These are phyloP conservation scores for Axea sp. DNA, from an alignment of 2,888 invertebrate species.

Conservation along the genomic window DNA sequence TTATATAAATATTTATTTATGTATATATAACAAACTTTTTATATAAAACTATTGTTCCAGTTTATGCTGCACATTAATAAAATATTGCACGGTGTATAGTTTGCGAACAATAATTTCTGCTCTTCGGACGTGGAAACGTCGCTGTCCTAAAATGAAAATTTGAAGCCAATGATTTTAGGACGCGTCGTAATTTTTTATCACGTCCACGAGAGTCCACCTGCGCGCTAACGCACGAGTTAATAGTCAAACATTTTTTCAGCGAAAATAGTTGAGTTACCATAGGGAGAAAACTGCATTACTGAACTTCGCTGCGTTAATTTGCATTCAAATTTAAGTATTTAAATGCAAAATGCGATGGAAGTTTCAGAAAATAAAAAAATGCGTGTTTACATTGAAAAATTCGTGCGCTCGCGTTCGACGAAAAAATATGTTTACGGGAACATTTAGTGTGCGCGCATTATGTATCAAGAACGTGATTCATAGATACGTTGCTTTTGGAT, in stretches of 20 bases:
- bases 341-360: too few relatives aligned
- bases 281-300: too few relatives aligned
- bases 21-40: constrained; percentile 34
- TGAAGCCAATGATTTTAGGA: constrained; percentile 37
- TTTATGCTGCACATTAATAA: constrained; percentile 48
- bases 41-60: constrained; percentile 31
- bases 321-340: not conserved
- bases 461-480: constrained; percentile 13
- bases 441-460: constrained; percentile 1
- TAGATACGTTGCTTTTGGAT: constrained; percentile 11
- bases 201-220: constrained; percentile 27
- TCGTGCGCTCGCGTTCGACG: too few relatives aligned
- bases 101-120: constrained; percentile 36
- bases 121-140: constrained; percentile 20
- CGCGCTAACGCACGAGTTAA: constrained; percentile 5
- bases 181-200: constrained; percentile 50
- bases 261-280: constrained; percentile 4
- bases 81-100: constrained; percentile 22
- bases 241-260: constrained; percentile 10
- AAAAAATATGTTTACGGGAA: constrained; percentile 14
- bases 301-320: too few relatives aligned
- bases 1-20: too few relatives aligned
- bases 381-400: too few relatives aligned
- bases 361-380: too few relatives aligned
- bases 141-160: constrained; percentile 43